Percentiles rank a stretch among this genome's conserved stretches.
These are phyloP conservation scores for Thereva nobilitata DNA, from an alignment of 2,888 invertebrate species.

Conservation along the genomic window DNA sequence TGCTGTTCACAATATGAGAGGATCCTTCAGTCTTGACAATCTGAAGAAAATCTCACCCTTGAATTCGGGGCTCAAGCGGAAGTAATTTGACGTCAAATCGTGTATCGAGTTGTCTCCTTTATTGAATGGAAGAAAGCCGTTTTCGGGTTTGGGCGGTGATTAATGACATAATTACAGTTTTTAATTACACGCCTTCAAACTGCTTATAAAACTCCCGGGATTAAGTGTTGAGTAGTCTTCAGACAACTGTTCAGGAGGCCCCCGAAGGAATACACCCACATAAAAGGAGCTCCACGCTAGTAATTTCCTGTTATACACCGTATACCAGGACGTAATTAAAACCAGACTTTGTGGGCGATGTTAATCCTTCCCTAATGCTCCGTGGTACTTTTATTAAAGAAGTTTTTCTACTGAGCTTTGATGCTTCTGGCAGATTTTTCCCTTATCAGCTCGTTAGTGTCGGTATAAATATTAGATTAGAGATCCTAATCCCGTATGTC, in stretches of 20 bases:
- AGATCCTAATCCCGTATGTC: slow-evolving; percentile 9
- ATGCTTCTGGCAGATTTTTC: slow-evolving; percentile 29
- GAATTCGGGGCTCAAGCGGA: slow-evolving; percentile 11
- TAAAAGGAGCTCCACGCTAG: slow-evolving; percentile 19
- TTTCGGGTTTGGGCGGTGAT: slow-evolving; percentile 10
- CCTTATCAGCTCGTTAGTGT: slow-evolving; percentile 35
- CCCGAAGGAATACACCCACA: slow-evolving; percentile 17
- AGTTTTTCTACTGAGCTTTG: slow-evolving; percentile 30
- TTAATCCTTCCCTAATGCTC: slow-evolving; percentile 33
- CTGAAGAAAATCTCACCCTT: slow-evolving; percentile 6
- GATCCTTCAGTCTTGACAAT: slow-evolving; percentile 4
- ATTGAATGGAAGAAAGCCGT: slow-evolving; percentile 26
- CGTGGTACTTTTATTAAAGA: slow-evolving; percentile 32
- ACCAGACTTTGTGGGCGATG: slow-evolving; percentile 32
- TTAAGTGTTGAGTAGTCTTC: slow-evolving; percentile 21
- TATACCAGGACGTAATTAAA: slow-evolving; percentile 30
- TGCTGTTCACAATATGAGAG: neutral
- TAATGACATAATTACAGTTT: slow-evolving; percentile 35
- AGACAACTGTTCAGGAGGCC: slow-evolving; percentile 4
- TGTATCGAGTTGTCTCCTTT: slow-evolving; percentile 19
- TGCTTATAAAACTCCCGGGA: slow-evolving; percentile 30
- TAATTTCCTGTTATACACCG: slow-evolving; percentile 32
- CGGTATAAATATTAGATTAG: slow-evolving; percentile 29
- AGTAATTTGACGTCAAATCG: slow-evolving; percentile 30
- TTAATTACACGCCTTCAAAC: slow-evolving; percentile 34